Evolutionary conservation across 2,888 invertebrate genomes (phyloP), one percentile per base, ranked within the genome.

Genomic region (Tineola bisselliella): DNA sequence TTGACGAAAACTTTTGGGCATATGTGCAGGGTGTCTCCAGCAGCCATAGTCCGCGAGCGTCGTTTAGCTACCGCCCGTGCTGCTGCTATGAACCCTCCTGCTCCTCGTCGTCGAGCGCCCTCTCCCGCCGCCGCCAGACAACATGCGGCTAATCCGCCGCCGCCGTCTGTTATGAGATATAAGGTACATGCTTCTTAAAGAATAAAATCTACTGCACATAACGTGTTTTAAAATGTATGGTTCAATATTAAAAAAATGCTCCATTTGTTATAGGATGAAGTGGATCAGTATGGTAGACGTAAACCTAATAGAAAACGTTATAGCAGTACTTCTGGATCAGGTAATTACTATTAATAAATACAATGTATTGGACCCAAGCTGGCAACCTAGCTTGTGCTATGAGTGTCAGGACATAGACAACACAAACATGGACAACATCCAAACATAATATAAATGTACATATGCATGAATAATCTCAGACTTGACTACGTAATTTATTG

Each of bases 11-110:
- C 56, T 33, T 57, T 43, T 61, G 8, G 12, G 38, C 8, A 10
- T 44, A 30, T 58, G 44, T 58, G n/a, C 69, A 86, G 86, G 69
- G 66, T 90, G 67, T 90, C 90, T 3, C 90, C 90, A 64, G 90
- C 90, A 65, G 90, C 90, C 72, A 90, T 90, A 65, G 90, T 90
- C 0, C 90, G 90, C 61, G 90, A 90, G 77, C 84, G 90, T 63
- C 89, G 90, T 63, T 83, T 90, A 67, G 90, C 91, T 48, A 89
- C 87, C 30, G 91, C 91, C 68, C 88, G 92, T 58, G 91, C 91
- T 5, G 90, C 91, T 62, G 82, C 92, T 63, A 92, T 92, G 92
- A 92, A 92, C 80, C 92, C 92, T 63, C 92, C 92, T 13, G 92
- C 92, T 64, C 92, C 92, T 63, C 87, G 89, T 38, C 81, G 88